Base-by-base conservation (phyloP, 1,140 invertebrate genomes). In the Armadillidium nasatum region DNA sequence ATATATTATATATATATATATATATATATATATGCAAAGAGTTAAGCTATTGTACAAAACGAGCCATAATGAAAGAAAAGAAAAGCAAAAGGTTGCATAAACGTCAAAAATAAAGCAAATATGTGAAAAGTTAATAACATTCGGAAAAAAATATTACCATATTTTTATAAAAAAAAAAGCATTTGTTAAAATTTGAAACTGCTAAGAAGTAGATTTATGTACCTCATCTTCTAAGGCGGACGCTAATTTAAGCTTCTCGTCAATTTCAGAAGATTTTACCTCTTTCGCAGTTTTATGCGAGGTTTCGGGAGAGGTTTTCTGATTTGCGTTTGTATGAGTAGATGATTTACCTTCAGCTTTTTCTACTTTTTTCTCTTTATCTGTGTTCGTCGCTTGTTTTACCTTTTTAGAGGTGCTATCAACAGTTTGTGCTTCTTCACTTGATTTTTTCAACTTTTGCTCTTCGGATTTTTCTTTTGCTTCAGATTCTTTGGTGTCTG, bases 141-240 rank as follows among this genome's bases (percentile, higher is more conserved):
- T 3, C 33, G n/a, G n/a, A 33, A 33, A 33, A 33, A 33, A 33
- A 33, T 3, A 33, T 33, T 33, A 33, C 33, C 33, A n/a, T 33
- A 33, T 33, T 33, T 33, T 33, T 33, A 33, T 33, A n/a, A 6
- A 33, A 33, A 33, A 33, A 1, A 33, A 33, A 6, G 33, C 33
- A 33, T 33, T 19, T 60, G 19, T 60, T 60, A 60, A 60, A 60
- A 60, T 60, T 19, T 60, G 50, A 60, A 15, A 60, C 11, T 60
- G 50, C 50, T 60, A 60, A 60, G 50, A 60, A 60, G 50, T 15
- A 60, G 50, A 60, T 15, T 60, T 60, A 60, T 60, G 50, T 60
- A 60, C 50, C 50, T 60, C 50, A 60, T 60, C 50, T 15, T 15
- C 50, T 13, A 60, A 7, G 11, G 50, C 50, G 1, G 11, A 13